A percentile compares a stretch with the other conserved stretches of the same genome.
Conservation (phyloP, 2,888 invertebrate genomes). For the Drosophila monieri region DNA sequence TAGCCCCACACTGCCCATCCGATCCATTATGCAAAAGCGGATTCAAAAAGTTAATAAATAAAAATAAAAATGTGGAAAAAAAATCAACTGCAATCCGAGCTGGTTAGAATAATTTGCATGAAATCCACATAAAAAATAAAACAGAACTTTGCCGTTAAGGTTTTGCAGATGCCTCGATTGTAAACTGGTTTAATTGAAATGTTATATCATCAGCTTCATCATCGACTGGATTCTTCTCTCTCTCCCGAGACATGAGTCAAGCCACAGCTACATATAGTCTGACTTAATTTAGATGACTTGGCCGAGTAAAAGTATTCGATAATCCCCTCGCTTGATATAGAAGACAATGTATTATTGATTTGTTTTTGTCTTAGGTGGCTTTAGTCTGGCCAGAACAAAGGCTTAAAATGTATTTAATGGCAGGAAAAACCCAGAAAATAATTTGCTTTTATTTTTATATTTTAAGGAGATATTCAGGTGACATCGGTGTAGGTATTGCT, state of each 20-base stretch:
- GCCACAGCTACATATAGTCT: conserved; percentile 9
- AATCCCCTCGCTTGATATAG: background rate
- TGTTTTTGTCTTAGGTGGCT: background rate
- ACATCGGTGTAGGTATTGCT: too few species aligned
- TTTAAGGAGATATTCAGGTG: too few species aligned
- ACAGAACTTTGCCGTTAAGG: conserved; percentile 63
- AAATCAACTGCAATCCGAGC: conserved; percentile 42
- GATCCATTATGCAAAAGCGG: conserved; percentile 60
- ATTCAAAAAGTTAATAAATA: conserved; percentile 49
- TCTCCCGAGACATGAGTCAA: conserved; percentile 23
- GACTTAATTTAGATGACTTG: conserved; percentile 21
- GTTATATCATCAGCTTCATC: conserved; percentile 62
- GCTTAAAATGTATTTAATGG: background rate
- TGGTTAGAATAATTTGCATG: conserved; percentile 59
- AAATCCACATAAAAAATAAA: conserved; percentile 68
- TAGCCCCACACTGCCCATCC: conserved; percentile 1
- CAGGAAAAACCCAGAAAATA: background rate
- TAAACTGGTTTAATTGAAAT: conserved; percentile 71
- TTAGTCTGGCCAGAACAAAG: background rate
- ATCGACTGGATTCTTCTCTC: conserved; percentile 20
- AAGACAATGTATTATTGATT: background rate
- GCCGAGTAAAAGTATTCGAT: conserved; percentile 15
- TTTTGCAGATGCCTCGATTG: conserved; percentile 59
- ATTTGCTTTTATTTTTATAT: background rate
- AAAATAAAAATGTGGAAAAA: conserved; percentile 6